These are phyloP conservation scores for Pomacea canaliculata DNA, from an alignment of 2,888 invertebrate species.

Conservation along the genomic window DNA sequence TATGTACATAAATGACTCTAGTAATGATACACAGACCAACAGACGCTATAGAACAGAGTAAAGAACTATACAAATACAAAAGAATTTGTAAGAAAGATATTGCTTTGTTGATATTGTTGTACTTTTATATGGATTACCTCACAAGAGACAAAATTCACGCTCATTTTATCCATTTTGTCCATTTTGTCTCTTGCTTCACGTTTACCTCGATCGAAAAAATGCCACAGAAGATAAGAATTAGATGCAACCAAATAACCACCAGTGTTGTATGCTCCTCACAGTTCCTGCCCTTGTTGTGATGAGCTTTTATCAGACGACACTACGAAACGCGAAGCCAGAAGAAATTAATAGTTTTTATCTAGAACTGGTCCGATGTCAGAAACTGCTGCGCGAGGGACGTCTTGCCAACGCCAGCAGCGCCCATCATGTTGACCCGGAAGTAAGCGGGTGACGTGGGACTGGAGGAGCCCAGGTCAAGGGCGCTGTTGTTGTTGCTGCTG, in stretches of 20 bases:
- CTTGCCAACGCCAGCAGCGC: conserved; percentile 79
- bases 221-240: too few species aligned
- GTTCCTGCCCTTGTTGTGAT: too few species aligned
- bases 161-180: too few species aligned
- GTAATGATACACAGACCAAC: background rate
- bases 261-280: too few species aligned
- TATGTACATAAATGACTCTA: too few species aligned
- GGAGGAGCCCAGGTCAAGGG: conserved; percentile 9
- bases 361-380: conserved; percentile 81
- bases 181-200: conserved; percentile 5
- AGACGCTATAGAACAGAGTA: background rate
- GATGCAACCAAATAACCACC: too few species aligned
- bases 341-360: too few species aligned
- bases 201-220: background rate
- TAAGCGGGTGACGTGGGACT: conserved; percentile 47
- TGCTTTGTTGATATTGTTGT: too few species aligned
- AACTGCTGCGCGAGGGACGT: conserved; percentile 80
- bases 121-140: too few species aligned
- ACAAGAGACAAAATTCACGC: too few species aligned
- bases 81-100: background rate
- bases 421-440: conserved; percentile 78
- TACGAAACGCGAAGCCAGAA: conserved; percentile 9
- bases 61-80: background rate
- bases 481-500: conserved; percentile 18
- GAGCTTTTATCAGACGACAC: conserved; percentile 1